phyloP scores from a whole-genome alignment of 2,113 vertebrate species.

The Lota lota region DNA sequence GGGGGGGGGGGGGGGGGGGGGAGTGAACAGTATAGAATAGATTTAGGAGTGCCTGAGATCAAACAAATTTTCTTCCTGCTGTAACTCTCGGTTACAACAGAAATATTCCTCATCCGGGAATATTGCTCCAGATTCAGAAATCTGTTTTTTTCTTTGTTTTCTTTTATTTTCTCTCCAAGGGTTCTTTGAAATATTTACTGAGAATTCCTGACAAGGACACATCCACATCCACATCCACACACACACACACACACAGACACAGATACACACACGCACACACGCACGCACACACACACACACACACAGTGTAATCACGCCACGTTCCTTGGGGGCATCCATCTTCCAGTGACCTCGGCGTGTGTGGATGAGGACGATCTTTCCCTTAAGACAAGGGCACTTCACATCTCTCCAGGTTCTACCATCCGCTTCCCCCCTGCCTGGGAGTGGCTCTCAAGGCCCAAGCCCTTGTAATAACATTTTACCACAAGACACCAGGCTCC shows the following conservation, averaged over 20 bases:
- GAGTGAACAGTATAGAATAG: too few species aligned
- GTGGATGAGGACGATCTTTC: slow-evolving; percentile 48
- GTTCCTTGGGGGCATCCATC: slow-evolving; percentile 45
- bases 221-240: background rate
- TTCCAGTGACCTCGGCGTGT: slow-evolving; percentile 41
- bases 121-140: slow-evolving; percentile 68
- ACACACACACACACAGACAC: slow-evolving; percentile 1
- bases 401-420: slow-evolving; percentile 38
- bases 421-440: slow-evolving; percentile 19
- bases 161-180: slow-evolving; percentile 47
- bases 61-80: slow-evolving; percentile 68
- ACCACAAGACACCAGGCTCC: too few species aligned
- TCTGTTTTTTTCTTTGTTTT: slow-evolving; percentile 63
- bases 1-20: slow-evolving; percentile 25
- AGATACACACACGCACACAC: slow-evolving; percentile 4
- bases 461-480: background rate
- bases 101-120: slow-evolving; percentile 59
- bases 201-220: slow-evolving; percentile 43
- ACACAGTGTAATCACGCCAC: slow-evolving; percentile 3
- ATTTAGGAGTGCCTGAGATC: slow-evolving; percentile 46
- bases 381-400: slow-evolving; percentile 41
- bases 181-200: slow-evolving; percentile 69
- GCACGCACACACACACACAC: background rate
- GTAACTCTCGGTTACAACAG: slow-evolving; percentile 47
- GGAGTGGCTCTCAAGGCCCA: slow-evolving; percentile 20